A percentile compares a stretch with the other conserved stretches of the same genome.
phyloP scores from a whole-genome alignment of 2,113 vertebrate species.

The Elephas maximus region DNA sequence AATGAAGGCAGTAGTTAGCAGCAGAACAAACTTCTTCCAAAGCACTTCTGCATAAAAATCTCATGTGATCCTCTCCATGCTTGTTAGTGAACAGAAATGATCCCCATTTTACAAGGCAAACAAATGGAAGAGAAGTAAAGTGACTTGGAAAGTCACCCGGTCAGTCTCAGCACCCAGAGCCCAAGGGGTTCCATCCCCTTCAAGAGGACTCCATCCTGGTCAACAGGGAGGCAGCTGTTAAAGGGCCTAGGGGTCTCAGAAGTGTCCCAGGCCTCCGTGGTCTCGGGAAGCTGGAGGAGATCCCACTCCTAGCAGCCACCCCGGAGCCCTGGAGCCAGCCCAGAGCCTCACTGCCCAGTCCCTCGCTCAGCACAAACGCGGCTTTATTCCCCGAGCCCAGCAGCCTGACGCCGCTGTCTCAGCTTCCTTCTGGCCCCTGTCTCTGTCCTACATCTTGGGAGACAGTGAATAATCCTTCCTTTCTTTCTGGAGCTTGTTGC shows the following conservation, averaged over 20 bases:
- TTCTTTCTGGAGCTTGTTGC: constrained; percentile 78
- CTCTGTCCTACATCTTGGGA: constrained; percentile 78
- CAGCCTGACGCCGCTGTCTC: constrained; percentile 53
- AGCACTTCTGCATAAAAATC: neutral
- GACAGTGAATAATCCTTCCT: constrained; percentile 79
- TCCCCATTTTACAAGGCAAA: neutral
- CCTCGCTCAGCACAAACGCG: neutral
- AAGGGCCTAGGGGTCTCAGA: neutral
- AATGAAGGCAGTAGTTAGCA: neutral
- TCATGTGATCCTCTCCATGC: neutral
- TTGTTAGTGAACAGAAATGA: neutral
- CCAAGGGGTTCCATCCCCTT: neutral
- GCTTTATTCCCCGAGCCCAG: neutral
- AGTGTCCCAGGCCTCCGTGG: neutral
- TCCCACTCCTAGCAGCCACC: neutral
- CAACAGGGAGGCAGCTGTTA: neutral
- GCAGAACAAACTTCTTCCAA: neutral
- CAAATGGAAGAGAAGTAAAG: neutral
- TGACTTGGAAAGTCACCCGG: neutral
- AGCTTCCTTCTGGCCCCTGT: constrained; percentile 71
- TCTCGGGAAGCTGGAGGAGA: neutral
- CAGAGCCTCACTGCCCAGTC: neutral
- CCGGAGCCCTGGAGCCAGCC: neutral
- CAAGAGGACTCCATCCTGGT: neutral
- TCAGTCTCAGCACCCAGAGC: too few relatives aligned